Conservation (phyloP, 2,888 invertebrate species). For the Lydus trimaculatus region DNA sequence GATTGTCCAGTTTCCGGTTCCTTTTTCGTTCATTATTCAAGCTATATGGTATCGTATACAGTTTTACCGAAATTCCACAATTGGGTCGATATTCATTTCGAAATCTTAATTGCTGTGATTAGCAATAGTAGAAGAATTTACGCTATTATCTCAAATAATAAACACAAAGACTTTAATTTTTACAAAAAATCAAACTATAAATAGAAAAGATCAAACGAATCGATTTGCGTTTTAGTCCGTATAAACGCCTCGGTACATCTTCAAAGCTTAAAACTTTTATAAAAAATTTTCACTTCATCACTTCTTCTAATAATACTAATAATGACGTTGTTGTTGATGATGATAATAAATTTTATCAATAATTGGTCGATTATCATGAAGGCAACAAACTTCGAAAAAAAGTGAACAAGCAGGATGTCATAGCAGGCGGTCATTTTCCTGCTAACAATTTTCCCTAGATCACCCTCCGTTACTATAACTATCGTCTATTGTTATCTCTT, state of each 20-base stretch:
- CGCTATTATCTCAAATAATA: neutral
- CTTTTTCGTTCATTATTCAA: slow-evolving; percentile 41
- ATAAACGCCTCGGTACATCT: neutral
- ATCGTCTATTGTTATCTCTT: slow-evolving; percentile 27
- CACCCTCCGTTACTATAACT: slow-evolving; percentile 13
- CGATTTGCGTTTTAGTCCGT: neutral
- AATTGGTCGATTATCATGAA: neutral
- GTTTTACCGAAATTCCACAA: slow-evolving; percentile 3
- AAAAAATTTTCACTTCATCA: neutral
- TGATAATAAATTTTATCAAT: neutral
- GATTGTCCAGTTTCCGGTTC: slow-evolving; percentile 57
- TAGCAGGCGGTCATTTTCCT: slow-evolving; percentile 3
- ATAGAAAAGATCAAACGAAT: neutral
- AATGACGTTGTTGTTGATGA: neutral
- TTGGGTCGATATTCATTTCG: slow-evolving; percentile 6
- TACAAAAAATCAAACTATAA: neutral
- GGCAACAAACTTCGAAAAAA: neutral
- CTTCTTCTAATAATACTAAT: neutral
- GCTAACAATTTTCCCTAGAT: slow-evolving; percentile 13
- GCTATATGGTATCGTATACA: slow-evolving; percentile 6
- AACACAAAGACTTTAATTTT: neutral
- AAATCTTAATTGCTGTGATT: neutral
- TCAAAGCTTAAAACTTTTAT: neutral
- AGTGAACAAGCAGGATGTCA: neutral
- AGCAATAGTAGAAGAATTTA: neutral